Evolutionary conservation across 92 coral and sea anemone species (phyloP).

Genomic region (Ricordea florida): DNA sequence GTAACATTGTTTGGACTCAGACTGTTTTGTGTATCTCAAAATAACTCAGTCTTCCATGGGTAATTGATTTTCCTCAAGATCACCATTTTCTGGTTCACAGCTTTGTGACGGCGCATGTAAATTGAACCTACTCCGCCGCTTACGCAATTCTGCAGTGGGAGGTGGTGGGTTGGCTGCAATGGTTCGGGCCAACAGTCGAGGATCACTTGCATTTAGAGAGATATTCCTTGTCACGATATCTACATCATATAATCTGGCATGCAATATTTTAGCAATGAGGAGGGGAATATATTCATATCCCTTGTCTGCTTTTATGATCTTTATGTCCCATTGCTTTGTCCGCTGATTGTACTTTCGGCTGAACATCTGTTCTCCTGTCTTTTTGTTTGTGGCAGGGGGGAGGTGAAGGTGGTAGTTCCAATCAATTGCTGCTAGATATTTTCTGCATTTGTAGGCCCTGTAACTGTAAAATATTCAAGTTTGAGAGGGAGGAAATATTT

Average conservation of each 20-base stretch:
- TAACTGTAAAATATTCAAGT: neutral
- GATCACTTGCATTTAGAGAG: neutral
- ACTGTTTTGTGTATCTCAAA: neutral
- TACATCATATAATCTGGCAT: conserved; percentile 6
- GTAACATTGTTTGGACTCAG: neutral
- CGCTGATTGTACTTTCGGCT: conserved; percentile 55
- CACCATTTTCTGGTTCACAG: neutral
- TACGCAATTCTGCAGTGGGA: neutral
- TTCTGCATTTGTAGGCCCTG: conserved; percentile 24
- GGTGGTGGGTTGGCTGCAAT: conserved; percentile 17
- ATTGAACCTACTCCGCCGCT: neutral
- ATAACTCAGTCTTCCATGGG: neutral
- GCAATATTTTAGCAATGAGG: conserved; percentile 20
- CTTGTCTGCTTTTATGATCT: conserved; percentile 23
- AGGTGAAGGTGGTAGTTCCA: conserved; percentile 48
- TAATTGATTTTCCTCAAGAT: neutral
- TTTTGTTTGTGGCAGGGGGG: conserved; percentile 2
- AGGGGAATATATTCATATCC: conserved; percentile 40
- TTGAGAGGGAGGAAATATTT: neutral
- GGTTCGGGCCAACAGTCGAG: conserved; percentile 4
- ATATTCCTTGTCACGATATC: neutral
- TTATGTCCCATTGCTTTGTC: conserved; percentile 37
- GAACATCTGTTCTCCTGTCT: conserved; percentile 45
- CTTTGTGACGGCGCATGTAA: neutral
- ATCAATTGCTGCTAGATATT: conserved; percentile 39